phyloP scores from a whole-genome alignment of 1,140 invertebrate species.

The Caenorhabditis inopinata region DNA sequence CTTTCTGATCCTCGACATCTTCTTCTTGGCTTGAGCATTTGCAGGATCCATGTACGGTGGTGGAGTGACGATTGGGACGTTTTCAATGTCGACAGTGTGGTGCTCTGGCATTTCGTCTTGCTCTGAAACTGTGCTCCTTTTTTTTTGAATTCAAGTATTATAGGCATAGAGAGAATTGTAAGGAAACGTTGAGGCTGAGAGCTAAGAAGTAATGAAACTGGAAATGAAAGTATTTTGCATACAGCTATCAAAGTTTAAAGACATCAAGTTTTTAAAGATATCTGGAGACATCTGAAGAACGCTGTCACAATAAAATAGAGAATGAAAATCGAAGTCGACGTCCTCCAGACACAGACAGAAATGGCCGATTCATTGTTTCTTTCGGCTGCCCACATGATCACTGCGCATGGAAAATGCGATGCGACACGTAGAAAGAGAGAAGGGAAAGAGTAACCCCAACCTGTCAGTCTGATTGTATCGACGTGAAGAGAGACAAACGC shows the following conservation, averaged over 20 bases:
- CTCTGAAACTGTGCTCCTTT: not conserved
- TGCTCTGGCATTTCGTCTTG: constrained; percentile 1
- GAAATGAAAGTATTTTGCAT: too few species aligned
- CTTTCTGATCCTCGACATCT: constrained; percentile 8
- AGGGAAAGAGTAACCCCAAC: constrained; percentile 9
- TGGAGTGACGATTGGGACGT: constrained; percentile 23
- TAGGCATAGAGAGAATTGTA: too few species aligned
- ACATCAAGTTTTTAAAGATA: too few species aligned
- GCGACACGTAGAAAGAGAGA: constrained; percentile 4
- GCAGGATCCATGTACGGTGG: constrained; percentile 44
- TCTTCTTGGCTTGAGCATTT: constrained; percentile 32
- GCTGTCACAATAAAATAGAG: too few species aligned
- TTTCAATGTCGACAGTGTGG: not conserved
- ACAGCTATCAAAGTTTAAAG: too few species aligned
- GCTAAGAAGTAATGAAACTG: too few species aligned
- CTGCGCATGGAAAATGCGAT: constrained; percentile 26
- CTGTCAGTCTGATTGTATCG: constrained; percentile 14
- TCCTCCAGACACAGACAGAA: not conserved
- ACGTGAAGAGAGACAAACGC: not conserved
- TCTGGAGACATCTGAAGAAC: too few species aligned
- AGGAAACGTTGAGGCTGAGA: too few species aligned
- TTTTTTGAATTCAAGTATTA: too few species aligned
- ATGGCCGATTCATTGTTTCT: not conserved
- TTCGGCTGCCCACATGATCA: not conserved
- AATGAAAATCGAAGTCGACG: too few species aligned